Percentiles rank a stretch among this genome's conserved stretches.
Evolutionary conservation across 2,888 invertebrate species (phyloP).

Genomic region (Caenorhabditis drosophilae): DNA sequence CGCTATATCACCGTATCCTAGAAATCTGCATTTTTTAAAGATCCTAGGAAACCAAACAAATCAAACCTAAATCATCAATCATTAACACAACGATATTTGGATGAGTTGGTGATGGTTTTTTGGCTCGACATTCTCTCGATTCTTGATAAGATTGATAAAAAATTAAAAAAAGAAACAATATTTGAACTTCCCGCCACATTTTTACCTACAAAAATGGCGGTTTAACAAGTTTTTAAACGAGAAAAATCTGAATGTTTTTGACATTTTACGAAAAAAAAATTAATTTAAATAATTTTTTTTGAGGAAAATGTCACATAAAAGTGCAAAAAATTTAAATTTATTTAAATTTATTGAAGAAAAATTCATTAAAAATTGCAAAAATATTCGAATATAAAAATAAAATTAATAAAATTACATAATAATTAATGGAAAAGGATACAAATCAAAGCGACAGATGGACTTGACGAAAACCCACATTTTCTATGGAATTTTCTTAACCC

Average conservation of each 20-base stretch:
- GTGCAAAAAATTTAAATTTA: no score
- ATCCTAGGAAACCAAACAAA: not conserved
- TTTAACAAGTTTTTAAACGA: not conserved
- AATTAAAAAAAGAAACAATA: not conserved
- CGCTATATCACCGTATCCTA: conserved; percentile 65
- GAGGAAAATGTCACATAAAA: no score
- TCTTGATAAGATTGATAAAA: not conserved
- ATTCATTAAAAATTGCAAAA: not conserved
- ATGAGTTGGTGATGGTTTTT: conserved; percentile 17
- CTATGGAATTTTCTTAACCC: not conserved
- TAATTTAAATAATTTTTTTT: not conserved
- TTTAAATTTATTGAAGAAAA: not conserved
- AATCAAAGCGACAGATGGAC: not conserved
- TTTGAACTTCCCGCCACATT: not conserved
- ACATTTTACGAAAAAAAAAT: not conserved
- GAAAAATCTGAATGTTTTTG: not conserved
- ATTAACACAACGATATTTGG: conserved; percentile 73
- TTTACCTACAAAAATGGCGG: no score
- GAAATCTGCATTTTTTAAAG: not conserved
- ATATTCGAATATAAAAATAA: not conserved
- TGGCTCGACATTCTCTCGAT: not conserved
- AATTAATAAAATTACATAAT: not conserved
- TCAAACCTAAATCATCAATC: conserved; percentile 72
- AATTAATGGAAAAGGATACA: not conserved
- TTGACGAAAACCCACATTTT: not conserved